phyloP scores from a whole-genome alignment of 2,113 vertebrate genomes.

The Psettodes erumei region DNA sequence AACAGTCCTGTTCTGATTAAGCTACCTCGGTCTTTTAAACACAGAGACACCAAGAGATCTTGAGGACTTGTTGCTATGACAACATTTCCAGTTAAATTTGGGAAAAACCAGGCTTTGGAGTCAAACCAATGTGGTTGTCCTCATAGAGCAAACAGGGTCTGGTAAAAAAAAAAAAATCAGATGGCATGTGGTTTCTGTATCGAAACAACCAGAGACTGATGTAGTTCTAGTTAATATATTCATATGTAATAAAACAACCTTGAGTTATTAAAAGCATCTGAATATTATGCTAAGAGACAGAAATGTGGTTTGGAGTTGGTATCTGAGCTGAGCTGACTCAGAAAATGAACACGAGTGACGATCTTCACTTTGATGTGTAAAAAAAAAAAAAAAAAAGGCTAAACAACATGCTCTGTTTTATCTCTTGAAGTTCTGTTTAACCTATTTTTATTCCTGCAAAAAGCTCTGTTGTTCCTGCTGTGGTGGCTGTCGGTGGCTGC shows the following conservation, averaged over 20 bases:
- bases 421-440: slow-evolving; percentile 43
- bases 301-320: slow-evolving; percentile 22
- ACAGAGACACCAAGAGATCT: not conserved
- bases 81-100: not conserved
- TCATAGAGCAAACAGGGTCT: not conserved
- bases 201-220: not conserved
- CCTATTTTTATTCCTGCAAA: slow-evolving; percentile 49
- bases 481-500: slow-evolving; percentile 46
- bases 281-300: slow-evolving; percentile 15
- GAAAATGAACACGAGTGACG: slow-evolving; percentile 22
- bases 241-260: slow-evolving; percentile 20
- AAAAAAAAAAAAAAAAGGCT: not conserved
- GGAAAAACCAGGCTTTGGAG: not conserved
- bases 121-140: not conserved
- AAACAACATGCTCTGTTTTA: slow-evolving; percentile 11
- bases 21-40: not conserved
- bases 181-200: not conserved
- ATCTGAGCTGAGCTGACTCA: slow-evolving; percentile 37
- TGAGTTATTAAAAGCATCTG: slow-evolving; percentile 16
- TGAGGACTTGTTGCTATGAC: not conserved
- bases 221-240: not conserved
- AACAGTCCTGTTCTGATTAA: not conserved
- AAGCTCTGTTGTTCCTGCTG: slow-evolving; percentile 74
- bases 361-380: slow-evolving; percentile 27
- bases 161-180: too few relatives aligned